phyloP scores from a whole-genome alignment of 1,140 invertebrate genomes.

The Leptopilina boulardi region DNA sequence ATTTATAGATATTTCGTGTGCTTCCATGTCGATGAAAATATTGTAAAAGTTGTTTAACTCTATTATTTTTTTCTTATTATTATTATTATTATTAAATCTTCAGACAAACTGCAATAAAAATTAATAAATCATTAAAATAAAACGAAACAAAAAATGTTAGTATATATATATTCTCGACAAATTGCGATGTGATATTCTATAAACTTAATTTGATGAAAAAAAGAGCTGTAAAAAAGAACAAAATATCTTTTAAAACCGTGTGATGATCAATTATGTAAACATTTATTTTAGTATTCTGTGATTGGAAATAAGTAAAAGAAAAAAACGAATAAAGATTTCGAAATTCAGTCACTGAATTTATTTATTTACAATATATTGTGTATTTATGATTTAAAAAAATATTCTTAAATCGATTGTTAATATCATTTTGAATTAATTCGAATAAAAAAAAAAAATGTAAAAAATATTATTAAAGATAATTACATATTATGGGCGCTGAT shows the following conservation, averaged over 20 bases:
- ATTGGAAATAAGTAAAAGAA: conserved; percentile 44
- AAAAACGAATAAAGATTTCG: conserved; percentile 24
- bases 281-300: conserved; percentile 66
- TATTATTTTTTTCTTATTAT: conserved; percentile 47
- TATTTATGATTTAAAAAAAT: conserved; percentile 4
- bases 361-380: conserved; percentile 19
- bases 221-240: conserved; percentile 37
- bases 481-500: too few species aligned
- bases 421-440: neutral
- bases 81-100: conserved; percentile 42
- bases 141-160: neutral
- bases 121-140: conserved; percentile 34
- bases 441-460: neutral
- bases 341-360: neutral
- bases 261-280: conserved; percentile 56
- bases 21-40: conserved; percentile 57
- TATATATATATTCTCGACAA: conserved; percentile 42
- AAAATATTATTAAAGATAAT: neutral
- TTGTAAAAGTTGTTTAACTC: conserved; percentile 18
- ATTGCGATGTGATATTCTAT: conserved; percentile 39
- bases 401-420: neutral
- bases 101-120: conserved; percentile 39
- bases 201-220: neutral
- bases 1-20: conserved; percentile 63
- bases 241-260: conserved; percentile 58